A percentile compares a stretch with the other conserved stretches of the same genome.
phyloP scores from a whole-genome alignment of 2,113 vertebrate species.

The Atractosteus spatula region DNA sequence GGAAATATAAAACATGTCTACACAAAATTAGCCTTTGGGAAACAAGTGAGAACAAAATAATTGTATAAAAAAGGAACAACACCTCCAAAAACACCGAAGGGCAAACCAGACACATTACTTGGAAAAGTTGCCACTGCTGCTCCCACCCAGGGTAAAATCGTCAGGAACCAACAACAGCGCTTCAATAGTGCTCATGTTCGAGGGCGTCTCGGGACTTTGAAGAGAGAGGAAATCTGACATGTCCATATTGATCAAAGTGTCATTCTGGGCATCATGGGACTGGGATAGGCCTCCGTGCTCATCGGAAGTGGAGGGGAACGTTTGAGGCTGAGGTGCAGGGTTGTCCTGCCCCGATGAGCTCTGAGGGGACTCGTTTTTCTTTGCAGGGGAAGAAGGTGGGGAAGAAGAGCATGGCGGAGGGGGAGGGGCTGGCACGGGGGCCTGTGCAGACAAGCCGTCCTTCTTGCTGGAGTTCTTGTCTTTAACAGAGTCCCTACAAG shows the following conservation, averaged over 20 bases:
- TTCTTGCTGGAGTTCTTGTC: slow-evolving; percentile 71
- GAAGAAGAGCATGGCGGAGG: slow-evolving; percentile 28
- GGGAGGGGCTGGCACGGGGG: slow-evolving; percentile 43
- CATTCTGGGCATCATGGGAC: slow-evolving; percentile 60
- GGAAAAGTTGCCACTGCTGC: slow-evolving; percentile 53
- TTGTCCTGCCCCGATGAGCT: too few relatives aligned
- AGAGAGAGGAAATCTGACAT: slow-evolving; percentile 87
- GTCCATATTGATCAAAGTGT: slow-evolving; percentile 83
- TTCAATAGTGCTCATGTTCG: slow-evolving; percentile 73
- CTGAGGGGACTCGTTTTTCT: slow-evolving; percentile 15
- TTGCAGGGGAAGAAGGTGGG: slow-evolving; percentile 23
- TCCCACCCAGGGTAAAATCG: slow-evolving; percentile 70
- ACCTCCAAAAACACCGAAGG: slow-evolving; percentile 35
- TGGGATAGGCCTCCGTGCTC: slow-evolving; percentile 54
- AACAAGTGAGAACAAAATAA: too few relatives aligned
- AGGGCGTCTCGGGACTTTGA: slow-evolving; percentile 77
- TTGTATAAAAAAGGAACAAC: slow-evolving; percentile 27
- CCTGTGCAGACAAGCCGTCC: slow-evolving; percentile 47
- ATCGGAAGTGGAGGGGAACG: slow-evolving; percentile 54
- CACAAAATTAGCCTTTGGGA: too few relatives aligned
- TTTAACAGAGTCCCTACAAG: slow-evolving; percentile 87
- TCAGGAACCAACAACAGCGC: slow-evolving; percentile 85
- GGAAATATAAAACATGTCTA: too few relatives aligned
- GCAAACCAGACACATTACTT: slow-evolving; percentile 54
- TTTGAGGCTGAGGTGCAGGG: slow-evolving; percentile 27